These are phyloP conservation scores for Hippopotamus amphibius DNA, from an alignment of 2,113 vertebrate species.

Conservation along the genomic window DNA sequence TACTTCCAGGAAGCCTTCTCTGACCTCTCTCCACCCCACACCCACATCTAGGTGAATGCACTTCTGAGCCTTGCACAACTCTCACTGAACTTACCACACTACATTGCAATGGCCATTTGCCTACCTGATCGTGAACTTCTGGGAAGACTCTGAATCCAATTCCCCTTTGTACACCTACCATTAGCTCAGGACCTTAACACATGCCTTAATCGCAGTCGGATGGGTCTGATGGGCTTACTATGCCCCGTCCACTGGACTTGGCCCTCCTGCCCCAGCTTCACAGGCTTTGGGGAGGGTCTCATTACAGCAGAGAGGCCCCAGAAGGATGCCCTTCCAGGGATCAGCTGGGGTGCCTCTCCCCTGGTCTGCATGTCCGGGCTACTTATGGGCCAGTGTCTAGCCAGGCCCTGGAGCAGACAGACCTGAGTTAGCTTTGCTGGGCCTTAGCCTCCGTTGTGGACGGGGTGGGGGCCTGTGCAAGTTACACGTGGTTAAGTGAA, in stretches of 20 bases:
- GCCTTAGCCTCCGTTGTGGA: neutral
- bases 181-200: neutral
- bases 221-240: neutral
- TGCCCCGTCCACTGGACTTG: neutral
- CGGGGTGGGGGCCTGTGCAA: neutral
- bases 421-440: neutral
- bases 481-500: fast-evolving
- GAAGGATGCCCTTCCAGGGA: neutral
- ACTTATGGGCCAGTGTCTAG: no score
- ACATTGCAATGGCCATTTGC: neutral
- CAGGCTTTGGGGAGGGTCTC: neutral
- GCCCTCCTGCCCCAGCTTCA: neutral
- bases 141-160: neutral
- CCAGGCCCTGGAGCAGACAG: fast-evolving
- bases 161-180: no score
- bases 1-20: neutral
- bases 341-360: neutral
- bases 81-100: neutral
- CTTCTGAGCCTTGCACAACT: neutral
- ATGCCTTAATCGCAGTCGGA: fast-evolving
- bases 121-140: neutral
- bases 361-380: neutral
- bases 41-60: neutral
- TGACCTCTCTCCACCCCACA: neutral
- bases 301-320: neutral